Evolutionary conservation across 2,888 invertebrate species (phyloP), one percentile per base, ranked within the genome.

Genomic region (Boloria euphrosyne): DNA sequence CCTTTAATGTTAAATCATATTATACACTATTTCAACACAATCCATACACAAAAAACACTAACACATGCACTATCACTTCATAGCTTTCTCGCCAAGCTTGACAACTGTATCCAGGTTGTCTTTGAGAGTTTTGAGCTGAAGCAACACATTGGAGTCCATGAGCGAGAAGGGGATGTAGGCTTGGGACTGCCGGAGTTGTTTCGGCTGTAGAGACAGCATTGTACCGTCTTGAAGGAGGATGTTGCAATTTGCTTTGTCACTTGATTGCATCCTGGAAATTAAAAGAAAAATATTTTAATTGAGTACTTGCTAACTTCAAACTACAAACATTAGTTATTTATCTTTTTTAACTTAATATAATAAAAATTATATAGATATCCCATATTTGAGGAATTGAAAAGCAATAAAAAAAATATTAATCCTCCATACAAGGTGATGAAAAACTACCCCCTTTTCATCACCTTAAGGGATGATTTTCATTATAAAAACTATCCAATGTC

Each of bases 181-280:
- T 66, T 87, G 86, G 0, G 92, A 90, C 71, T 86, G 80, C 0
- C 91, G 80, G 59, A 93, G 78, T 62, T 87, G 88, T 65, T 92
- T 90, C 0, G 95, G 95, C 73, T 94, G 91, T 2, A 95, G 82
- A 0, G 95, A 94, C 3, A 95, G 84, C 80, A 94, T 85, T 10
- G 93, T 93, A 22, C 95, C 95, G 78, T 95, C 94, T 18, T 86
- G 79, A 0, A 95, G 84, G 0, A 94, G 93, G n/a, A 95, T 94
- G 80, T 95, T 95, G 74, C 95, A 93, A 80, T 94, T 95, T 0
- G 95, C 94, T 69, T 89, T 91, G 47, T 92, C 90, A 17, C 94
- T 93, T 0, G 87, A 81, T 49, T 87, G 81, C 81, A 90, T 80
- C 38, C 92, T 92, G 81, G 3, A 75, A 79, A 58, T 1, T 44